Evolutionary conservation across 2,113 vertebrate species (phyloP).

Genomic region (Pollachius pollachius): DNA sequence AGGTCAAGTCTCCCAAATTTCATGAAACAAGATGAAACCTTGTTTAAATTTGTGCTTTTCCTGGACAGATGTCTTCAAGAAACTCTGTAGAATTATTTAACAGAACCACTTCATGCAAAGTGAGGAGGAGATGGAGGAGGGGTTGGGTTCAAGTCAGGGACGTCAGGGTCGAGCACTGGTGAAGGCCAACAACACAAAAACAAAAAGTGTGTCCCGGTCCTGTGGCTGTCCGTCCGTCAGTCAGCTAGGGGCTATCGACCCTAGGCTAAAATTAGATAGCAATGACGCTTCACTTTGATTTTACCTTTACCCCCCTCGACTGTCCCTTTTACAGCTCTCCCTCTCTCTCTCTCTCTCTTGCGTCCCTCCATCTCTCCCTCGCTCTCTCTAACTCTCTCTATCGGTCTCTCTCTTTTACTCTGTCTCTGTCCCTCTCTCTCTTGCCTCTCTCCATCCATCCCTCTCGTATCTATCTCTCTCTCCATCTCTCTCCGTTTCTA

Average conservation of each 20-base stretch:
- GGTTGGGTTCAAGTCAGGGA: conserved; percentile 22
- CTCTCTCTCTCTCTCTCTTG: conserved; percentile 14
- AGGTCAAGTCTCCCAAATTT: too few relatives aligned
- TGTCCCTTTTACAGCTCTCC: conserved; percentile 29
- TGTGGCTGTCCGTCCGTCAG: too few relatives aligned
- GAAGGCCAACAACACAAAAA: conserved; percentile 18
- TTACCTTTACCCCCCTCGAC: not conserved
- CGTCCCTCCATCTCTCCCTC: conserved; percentile 17
- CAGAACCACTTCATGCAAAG: too few relatives aligned
- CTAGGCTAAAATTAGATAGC: conserved; percentile 41
- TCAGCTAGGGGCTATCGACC: conserved; percentile 23
- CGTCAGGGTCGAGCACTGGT: conserved; percentile 25
- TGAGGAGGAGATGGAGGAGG: too few relatives aligned
- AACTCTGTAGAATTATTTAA: too few relatives aligned
- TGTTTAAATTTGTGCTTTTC: too few relatives aligned
- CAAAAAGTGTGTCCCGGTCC: conserved; percentile 9
- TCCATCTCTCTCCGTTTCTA: too few relatives aligned
- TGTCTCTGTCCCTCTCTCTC: too few relatives aligned
- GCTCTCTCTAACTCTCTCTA: conserved; percentile 11
- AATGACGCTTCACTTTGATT: conserved; percentile 28
- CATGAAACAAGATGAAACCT: too few relatives aligned
- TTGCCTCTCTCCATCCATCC: too few relatives aligned
- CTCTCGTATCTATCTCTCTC: too few relatives aligned
- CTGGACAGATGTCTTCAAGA: too few relatives aligned
- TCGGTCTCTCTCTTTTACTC: not conserved